Evolutionary conservation across 2,888 invertebrate genomes (phyloP), one percentile per base, ranked within the genome.

Genomic region (Clusia tigrina): DNA sequence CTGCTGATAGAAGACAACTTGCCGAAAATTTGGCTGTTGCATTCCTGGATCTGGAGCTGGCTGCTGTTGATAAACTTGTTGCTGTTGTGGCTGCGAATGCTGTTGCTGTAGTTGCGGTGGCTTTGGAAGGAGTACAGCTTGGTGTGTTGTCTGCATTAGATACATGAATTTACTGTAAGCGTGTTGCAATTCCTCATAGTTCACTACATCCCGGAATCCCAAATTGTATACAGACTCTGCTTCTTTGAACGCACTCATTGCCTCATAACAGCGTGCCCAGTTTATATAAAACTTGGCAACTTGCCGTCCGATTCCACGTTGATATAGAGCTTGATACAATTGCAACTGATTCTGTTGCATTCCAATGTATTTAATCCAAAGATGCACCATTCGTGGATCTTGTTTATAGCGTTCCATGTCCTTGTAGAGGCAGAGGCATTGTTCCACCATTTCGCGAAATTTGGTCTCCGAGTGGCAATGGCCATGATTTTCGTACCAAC

Each of bases 291-390:
- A 91, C 66, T 90, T 89, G 1, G 95, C 90, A 75, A 93, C 89
- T 78, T 91, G 90, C 24, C 89, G 89, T 20, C 95, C 95, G 69
- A 96, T 89, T 23, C 92, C 92, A 74, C 90, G 90, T 70, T 89
- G 90, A 76, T 91, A 90, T 74, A 96, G 86, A 79, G 91, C 89
- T 82, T 92, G 91, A 84, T 92, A 96, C 66, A 95, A 88, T 81
- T 90, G 91, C 74, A 91, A 79, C 3, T 92, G 92, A 80, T 93
- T 91, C 64, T 89, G 87, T 71, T 91, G 89, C 81, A 90, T 86
- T 78, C 91, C 93, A 84, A 93, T 91, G 88, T 92, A 95, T 89
- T 95, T 96, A 24, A 96, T 90, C 92, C 95, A 95, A 23, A 96
- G 85, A 71, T 93, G 91, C 65, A 96, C 89, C 82, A 92, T 92